Base-by-base conservation (phyloP, 1,140 invertebrate genomes). In the Leguminivora glycinivorella region DNA sequence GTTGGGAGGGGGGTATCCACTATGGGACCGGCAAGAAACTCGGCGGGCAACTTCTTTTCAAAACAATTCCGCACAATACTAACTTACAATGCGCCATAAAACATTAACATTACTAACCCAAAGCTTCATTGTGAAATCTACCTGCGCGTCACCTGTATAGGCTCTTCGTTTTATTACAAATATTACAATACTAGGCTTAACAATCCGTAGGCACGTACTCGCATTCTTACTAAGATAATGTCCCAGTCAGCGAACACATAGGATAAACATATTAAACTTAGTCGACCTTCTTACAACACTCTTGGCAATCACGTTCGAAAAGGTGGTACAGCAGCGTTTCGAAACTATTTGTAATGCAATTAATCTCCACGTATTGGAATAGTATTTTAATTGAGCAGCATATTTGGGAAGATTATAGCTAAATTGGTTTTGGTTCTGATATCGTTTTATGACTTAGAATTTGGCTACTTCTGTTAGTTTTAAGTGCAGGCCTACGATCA, bases 201-300 rank as follows among this genome's bases (percentile, higher is more conserved):
- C 34, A 43, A 68, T 52, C 3, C 19, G 47, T 24, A 68, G 67
- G n/a, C 67, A 68, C 38, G 67, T 68, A 68, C 34, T 25, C 3
- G 67, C 19, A 24, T 47, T 38, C 34, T 17, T 47, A 40, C 67
- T 12, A n/a, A 67, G 25, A 22, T 43, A 52, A 67, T 26, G 63
- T 22, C 34, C 67, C 4, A 68, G 19, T 43, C 19, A 68, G 38
- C 34, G 67, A 40, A 24, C 34, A 68, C 26, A 31, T 68, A 12
- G 22, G 67, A 68, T 47, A 68, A 68, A 68, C 25, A 47, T 43
- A 12, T 43, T 47, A 68, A 68, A 68, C 25, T 26, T 43, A 12
- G 29, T 22, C 67, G 58, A 63, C 58, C 58, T 63, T 63, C 58
- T 63, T 63, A 63, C 58, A 29, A 63, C 58, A 63, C 58, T 17